Percentiles rank a stretch among this genome's conserved stretches.
Conservation (phyloP, 2,888 invertebrate species). For the Epinotia demarniana region DNA sequence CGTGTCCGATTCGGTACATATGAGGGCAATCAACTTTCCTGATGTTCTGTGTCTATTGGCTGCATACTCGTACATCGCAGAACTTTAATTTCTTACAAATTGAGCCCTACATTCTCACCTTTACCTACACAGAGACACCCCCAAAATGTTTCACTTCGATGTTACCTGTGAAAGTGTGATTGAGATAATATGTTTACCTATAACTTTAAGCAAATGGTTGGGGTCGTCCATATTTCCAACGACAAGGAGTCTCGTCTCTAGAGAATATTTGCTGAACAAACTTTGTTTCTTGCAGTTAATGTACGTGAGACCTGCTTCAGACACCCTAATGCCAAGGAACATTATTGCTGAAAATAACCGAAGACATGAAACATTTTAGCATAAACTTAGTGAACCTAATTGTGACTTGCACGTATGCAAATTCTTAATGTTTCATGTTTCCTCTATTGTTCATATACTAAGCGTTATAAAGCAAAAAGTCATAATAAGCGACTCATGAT, state of each 20-base stretch:
- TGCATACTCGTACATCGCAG: background rate
- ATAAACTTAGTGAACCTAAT: constrained; percentile 36
- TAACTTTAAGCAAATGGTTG: constrained; percentile 55
- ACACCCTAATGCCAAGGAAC: constrained; percentile 39
- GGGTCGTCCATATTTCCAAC: constrained; percentile 57
- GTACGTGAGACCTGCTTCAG: constrained; percentile 41
- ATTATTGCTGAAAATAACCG: constrained; percentile 39
- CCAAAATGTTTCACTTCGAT: background rate
- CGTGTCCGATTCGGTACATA: too few relatives aligned
- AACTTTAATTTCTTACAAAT: background rate
- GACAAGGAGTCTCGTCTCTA: constrained; percentile 66
- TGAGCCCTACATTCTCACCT: background rate
- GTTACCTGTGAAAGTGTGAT: background rate
- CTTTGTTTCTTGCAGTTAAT: constrained; percentile 57
- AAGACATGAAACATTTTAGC: constrained; percentile 33
- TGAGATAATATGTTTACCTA: background rate
- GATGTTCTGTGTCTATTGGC: too few relatives aligned
- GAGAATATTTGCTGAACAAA: constrained; percentile 82
- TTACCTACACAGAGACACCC: background rate
- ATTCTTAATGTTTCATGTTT: constrained; percentile 13
- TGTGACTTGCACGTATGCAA: constrained; percentile 27
- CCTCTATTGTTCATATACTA: background rate
- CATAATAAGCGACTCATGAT: background rate
- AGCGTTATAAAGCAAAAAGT: background rate
- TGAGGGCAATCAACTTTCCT: too few relatives aligned